These are phyloP conservation scores for Anguilla pacifica DNA, from an alignment of 2,797 vertebrate genomes.

Conservation along the genomic window DNA sequence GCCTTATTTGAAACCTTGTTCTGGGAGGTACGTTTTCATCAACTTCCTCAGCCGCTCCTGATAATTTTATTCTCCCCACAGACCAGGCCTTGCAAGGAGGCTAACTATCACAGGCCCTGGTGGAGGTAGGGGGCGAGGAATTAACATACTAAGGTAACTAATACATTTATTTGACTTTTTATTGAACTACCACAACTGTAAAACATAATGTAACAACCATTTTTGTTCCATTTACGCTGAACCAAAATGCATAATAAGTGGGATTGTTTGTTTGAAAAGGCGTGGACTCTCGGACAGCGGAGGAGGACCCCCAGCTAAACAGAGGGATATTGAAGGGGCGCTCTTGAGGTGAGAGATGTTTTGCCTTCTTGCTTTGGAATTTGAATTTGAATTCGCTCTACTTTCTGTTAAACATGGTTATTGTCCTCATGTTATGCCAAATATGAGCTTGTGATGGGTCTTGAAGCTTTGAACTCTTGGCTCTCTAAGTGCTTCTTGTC, in stretches of 20 bases:
- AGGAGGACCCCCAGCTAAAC: slow-evolving; percentile 96
- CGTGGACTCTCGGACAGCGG: slow-evolving; percentile 98
- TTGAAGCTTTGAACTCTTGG: neutral
- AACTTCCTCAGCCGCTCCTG: neutral
- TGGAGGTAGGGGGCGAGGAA: slow-evolving; percentile 96
- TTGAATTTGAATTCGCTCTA: neutral
- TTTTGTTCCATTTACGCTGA: neutral
- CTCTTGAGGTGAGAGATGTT: slow-evolving; percentile 79
- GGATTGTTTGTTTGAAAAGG: slow-evolving; percentile 61
- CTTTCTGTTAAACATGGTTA: neutral
- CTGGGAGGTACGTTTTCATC: neutral
- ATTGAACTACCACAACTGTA: neutral
- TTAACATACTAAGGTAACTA: slow-evolving; percentile 88
- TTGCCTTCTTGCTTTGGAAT: neutral
- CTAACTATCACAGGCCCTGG: slow-evolving; percentile 87
- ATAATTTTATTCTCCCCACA: slow-evolving; percentile 47
- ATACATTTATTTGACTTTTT: neutral
- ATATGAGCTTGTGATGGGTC: neutral
- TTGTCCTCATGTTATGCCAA: neutral
- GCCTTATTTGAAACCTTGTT: too few species aligned
- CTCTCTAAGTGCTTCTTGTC: neutral
- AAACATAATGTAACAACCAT: neutral
- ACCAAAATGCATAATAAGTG: slow-evolving; percentile 7
- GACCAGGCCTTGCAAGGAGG: slow-evolving; percentile 88
- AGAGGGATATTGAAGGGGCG: slow-evolving; percentile 96